These are phyloP conservation scores for Erinaceus europaeus DNA, from an alignment of 2,113 vertebrate species.

Conservation along the genomic window DNA sequence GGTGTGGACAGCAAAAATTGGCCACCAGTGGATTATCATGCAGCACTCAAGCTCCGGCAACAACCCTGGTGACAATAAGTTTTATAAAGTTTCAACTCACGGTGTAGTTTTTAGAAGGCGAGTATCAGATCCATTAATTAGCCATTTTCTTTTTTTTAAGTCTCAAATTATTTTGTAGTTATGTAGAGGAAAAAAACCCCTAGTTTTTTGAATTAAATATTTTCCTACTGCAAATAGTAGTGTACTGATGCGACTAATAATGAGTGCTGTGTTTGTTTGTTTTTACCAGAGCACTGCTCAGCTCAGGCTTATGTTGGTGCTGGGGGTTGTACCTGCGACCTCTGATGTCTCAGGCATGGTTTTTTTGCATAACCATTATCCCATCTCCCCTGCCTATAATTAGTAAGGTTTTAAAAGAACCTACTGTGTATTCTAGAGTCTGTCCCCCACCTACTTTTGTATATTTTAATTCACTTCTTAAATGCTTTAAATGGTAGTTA, in stretches of 20 bases:
- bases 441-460: not conserved
- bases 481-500: not conserved
- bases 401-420: not conserved
- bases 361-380: too few relatives aligned
- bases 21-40: too few relatives aligned
- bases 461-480: not conserved
- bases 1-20: too few relatives aligned
- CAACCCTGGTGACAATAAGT: too few relatives aligned
- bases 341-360: too few relatives aligned
- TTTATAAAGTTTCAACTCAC: not conserved
- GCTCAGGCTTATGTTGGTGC: too few relatives aligned
- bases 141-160: not conserved
- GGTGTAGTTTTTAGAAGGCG: not conserved
- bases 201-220: not conserved
- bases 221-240: too few relatives aligned
- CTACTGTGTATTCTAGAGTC: not conserved
- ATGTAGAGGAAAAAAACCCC: not conserved
- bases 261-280: too few relatives aligned
- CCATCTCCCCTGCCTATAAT: not conserved
- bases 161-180: constrained; percentile 1
- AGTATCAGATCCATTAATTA: not conserved
- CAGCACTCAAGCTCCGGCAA: too few relatives aligned
- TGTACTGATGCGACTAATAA: too few relatives aligned
- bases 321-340: not conserved
- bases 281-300: not conserved